Percentiles rank a stretch among this genome's conserved stretches.
These are phyloP conservation scores for Drosophila nannoptera DNA, from an alignment of 1,140 invertebrate genomes.

Conservation along the genomic window DNA sequence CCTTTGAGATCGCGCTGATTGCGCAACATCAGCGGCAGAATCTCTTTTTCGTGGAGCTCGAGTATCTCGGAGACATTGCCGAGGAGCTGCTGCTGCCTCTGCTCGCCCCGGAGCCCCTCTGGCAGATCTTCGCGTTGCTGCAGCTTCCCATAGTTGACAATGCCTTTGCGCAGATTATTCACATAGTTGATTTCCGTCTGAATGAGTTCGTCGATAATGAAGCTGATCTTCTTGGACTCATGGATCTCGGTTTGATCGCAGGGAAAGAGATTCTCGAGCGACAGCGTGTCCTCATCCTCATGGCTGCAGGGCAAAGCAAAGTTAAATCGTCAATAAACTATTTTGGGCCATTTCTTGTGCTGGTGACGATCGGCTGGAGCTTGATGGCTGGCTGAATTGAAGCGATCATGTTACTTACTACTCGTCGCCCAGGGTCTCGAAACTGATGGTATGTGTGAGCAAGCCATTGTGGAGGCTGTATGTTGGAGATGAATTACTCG, in stretches of 20 bases:
- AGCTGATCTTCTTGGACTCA: constrained; percentile 74
- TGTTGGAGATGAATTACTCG: constrained; percentile 56
- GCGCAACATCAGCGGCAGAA: constrained; percentile 70
- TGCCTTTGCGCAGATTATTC: constrained; percentile 67
- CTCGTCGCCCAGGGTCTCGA: constrained; percentile 73
- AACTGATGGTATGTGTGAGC: constrained; percentile 66
- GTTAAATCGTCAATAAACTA: background rate
- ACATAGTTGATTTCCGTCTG: constrained; percentile 78
- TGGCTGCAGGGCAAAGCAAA: constrained; percentile 45
- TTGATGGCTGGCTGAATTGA: background rate
- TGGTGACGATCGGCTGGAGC: background rate
- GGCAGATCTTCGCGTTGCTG: constrained; percentile 58
- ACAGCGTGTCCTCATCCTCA: constrained; percentile 74
- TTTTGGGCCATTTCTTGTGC: background rate
- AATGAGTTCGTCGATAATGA: constrained; percentile 75
- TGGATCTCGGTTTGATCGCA: constrained; percentile 78
- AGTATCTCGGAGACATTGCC: constrained; percentile 69
- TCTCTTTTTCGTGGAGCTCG: constrained; percentile 66
- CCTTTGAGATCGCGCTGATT: constrained; percentile 73
- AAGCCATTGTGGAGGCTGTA: constrained; percentile 61
- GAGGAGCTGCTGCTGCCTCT: constrained; percentile 52
- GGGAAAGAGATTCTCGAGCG: constrained; percentile 75
- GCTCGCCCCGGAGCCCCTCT: constrained; percentile 51
- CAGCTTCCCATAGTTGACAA: constrained; percentile 67
- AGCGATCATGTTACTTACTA: constrained; percentile 64